Evolutionary conservation across 2,888 invertebrate species (phyloP).

Genomic region (Pseudanteris insignis): DNA sequence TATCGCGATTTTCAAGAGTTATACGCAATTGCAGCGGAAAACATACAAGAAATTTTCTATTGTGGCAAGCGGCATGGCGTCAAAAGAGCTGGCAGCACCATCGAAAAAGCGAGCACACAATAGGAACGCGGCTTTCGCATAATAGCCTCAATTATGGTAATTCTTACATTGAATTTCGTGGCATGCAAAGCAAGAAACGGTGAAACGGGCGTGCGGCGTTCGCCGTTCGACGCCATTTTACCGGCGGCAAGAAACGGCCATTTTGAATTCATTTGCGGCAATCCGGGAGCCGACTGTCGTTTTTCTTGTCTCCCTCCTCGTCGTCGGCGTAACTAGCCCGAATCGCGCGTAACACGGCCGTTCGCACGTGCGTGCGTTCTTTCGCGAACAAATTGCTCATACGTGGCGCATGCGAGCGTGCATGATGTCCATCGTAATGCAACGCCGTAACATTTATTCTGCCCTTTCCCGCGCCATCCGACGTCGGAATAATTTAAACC

Average conservation of each 20-base stretch:
- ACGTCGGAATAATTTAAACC: conserved; percentile 63
- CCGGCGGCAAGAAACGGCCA: conserved; percentile 55
- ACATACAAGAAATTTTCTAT: too few relatives aligned
- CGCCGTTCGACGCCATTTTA: conserved; percentile 59
- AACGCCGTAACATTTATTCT: conserved; percentile 64
- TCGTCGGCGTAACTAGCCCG: conserved; percentile 30
- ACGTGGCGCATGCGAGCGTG: conserved; percentile 50
- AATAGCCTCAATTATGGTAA: conserved; percentile 37
- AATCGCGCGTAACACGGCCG: conserved; percentile 16
- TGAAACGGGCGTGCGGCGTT: conserved; percentile 49
- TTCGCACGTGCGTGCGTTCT: conserved; percentile 40
- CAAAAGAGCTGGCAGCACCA: too few relatives aligned
- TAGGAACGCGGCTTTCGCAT: conserved; percentile 8
- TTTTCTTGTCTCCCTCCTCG: conserved; percentile 51
- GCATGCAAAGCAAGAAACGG: conserved; percentile 44
- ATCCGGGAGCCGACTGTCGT: conserved; percentile 56
- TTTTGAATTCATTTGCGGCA: conserved; percentile 65
- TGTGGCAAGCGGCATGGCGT: too few relatives aligned
- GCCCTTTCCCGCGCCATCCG: conserved; percentile 61
- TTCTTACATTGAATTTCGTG: conserved; percentile 27
- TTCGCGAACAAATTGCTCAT: conserved; percentile 44
- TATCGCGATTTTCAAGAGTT: not conserved
- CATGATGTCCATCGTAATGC: conserved; percentile 55
- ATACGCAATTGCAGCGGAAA: too few relatives aligned
- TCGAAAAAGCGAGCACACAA: conserved; percentile 10